These are phyloP conservation scores for Lophura nycthemera DNA, from an alignment of 2,113 vertebrate species.

Conservation along the genomic window DNA sequence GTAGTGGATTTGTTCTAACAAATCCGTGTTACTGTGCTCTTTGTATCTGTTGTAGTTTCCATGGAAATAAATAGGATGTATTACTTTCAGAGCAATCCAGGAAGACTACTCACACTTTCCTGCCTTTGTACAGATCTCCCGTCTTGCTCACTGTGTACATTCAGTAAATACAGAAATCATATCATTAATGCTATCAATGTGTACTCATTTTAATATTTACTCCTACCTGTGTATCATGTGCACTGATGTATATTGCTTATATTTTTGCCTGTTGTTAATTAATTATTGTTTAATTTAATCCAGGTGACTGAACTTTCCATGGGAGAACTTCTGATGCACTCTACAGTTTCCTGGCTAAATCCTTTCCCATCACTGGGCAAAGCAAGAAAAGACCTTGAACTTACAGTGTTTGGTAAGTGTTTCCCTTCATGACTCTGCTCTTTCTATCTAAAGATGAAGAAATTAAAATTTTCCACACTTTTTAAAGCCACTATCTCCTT, in stretches of 20 bases:
- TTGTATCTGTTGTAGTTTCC: background rate
- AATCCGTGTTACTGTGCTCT: background rate
- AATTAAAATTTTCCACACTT: background rate
- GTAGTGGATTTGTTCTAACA: background rate
- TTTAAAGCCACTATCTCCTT: background rate
- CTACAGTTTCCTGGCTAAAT: slow-evolving; percentile 94
- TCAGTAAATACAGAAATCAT: background rate
- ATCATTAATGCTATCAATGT: background rate
- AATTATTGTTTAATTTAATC: background rate
- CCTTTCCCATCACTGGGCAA: slow-evolving; percentile 90
- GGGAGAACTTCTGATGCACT: slow-evolving; percentile 97
- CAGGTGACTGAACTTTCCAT: slow-evolving; percentile 97
- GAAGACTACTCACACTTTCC: background rate
- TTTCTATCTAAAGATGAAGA: background rate
- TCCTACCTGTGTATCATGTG: background rate
- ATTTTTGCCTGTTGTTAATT: background rate
- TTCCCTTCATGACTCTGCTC: background rate
- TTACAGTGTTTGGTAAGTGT: slow-evolving; percentile 93
- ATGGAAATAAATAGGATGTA: background rate
- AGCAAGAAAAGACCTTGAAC: slow-evolving; percentile 92
- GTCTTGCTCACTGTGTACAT: background rate
- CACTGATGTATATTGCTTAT: background rate
- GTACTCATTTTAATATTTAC: background rate
- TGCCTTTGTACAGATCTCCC: background rate
- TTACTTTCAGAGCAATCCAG: background rate